Percentiles rank a stretch among this genome's conserved stretches.
phyloP scores from a whole-genome alignment of 2,888 invertebrate genomes.

The Clanis bilineata region DNA sequence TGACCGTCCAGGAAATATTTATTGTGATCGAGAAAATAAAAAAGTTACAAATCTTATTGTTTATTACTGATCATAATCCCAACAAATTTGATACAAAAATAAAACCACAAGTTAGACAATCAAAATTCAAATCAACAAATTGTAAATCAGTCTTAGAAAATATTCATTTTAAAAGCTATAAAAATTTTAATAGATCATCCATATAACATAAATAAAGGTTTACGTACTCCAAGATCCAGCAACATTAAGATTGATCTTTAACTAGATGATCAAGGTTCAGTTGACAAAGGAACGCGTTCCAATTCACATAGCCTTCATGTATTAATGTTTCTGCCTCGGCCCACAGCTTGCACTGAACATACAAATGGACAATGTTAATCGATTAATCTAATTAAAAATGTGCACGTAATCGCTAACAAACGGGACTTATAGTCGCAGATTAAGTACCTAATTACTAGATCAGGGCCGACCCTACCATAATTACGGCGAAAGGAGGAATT shows the following conservation, averaged over 20 bases:
- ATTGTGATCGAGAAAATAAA: constrained; percentile 54
- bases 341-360: constrained; percentile 65
- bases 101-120: neutral
- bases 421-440: neutral
- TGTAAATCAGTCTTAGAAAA: neutral
- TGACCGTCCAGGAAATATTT: constrained; percentile 50
- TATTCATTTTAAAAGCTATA: neutral
- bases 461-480: no score
- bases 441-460: no score
- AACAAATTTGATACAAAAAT: neutral
- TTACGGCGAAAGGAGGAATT: no score
- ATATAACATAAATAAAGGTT: neutral
- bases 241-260: constrained; percentile 51
- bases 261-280: constrained; percentile 73
- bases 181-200: neutral
- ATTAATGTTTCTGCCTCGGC: constrained; percentile 57
- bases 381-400: neutral
- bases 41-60: constrained; percentile 27
- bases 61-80: constrained; percentile 17
- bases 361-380: neutral
- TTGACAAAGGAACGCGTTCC: constrained; percentile 74
- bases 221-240: neutral
- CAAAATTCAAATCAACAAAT: neutral
- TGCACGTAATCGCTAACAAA: neutral
- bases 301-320: constrained; percentile 67